These are phyloP conservation scores for Drosophila cyrtoloma DNA, from an alignment of 2,888 invertebrate species.

Conservation along the genomic window DNA sequence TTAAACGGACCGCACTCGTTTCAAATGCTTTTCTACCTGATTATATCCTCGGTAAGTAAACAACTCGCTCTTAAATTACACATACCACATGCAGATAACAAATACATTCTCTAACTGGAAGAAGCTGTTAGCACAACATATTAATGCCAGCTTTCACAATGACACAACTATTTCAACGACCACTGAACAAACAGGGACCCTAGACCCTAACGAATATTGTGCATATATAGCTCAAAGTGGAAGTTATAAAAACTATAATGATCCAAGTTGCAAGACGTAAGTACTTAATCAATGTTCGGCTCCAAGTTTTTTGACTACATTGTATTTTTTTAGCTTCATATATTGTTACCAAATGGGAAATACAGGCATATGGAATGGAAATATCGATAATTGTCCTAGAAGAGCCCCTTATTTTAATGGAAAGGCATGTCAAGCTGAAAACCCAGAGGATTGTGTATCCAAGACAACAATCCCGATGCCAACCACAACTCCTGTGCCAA, in stretches of 20 bases:
- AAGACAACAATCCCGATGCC: too few species aligned
- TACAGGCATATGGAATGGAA: not conserved
- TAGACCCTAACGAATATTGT: constrained; percentile 15
- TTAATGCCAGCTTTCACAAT: not conserved
- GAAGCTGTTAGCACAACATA: not conserved
- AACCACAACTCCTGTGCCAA: too few species aligned
- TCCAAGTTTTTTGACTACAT: not conserved
- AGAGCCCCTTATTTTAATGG: too few species aligned
- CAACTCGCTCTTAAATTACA: not conserved
- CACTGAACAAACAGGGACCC: not conserved
- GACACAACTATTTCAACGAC: not conserved
- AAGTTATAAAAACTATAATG: constrained; percentile 28
- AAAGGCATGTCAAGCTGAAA: too few species aligned
- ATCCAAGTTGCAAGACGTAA: constrained; percentile 55
- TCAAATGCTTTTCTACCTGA: constrained; percentile 17
- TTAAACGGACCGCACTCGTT: constrained; percentile 4
- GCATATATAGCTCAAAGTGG: not conserved
- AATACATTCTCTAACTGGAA: not conserved
- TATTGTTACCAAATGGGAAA: accelerated
- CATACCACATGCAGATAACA: not conserved
- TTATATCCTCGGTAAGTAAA: constrained; percentile 42
- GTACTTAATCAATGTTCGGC: not conserved
- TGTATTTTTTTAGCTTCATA: not conserved
- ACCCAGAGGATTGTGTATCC: too few species aligned
- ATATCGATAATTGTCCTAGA: too few species aligned